Percentiles rank a stretch among this genome's conserved stretches.
phyloP scores from a whole-genome alignment of 2,888 invertebrate species.

The Melipona bicolor region DNA sequence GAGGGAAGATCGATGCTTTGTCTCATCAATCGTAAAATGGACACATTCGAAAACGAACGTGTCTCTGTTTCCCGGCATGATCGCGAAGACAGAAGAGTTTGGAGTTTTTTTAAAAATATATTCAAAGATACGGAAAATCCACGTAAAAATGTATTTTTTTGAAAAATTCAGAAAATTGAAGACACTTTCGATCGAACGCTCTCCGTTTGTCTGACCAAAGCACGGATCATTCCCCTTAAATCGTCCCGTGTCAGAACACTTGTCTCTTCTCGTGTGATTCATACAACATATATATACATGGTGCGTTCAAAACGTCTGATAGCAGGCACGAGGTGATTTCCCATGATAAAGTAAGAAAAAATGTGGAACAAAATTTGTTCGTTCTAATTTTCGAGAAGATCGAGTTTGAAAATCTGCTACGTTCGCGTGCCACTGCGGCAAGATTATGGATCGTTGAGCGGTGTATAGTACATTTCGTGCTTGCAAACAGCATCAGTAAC shows the following conservation, averaged over 20 bases:
- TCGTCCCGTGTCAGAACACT: not conserved
- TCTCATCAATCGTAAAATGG: not conserved
- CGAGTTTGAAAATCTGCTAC: too few species aligned
- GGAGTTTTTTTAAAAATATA: not conserved
- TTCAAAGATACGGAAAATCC: not conserved
- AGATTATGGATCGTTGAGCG: too few species aligned
- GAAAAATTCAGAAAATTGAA: not conserved
- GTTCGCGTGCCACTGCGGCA: too few species aligned
- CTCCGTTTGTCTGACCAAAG: not conserved
- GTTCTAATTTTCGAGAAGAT: too few species aligned
- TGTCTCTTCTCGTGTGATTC: constrained; percentile 38
- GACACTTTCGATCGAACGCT: not conserved
- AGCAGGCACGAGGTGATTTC: too few species aligned
- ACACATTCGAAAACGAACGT: not conserved
- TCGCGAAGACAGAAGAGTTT: not conserved
- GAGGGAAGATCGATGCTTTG: not conserved
- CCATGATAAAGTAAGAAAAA: too few species aligned
- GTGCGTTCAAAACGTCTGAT: too few species aligned
- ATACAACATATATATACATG: not conserved
- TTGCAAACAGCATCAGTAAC: too few species aligned
- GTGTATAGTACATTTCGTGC: too few species aligned
- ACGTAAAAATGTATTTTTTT: not conserved
- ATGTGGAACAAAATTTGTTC: too few species aligned
- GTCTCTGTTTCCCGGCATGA: constrained; percentile 1
- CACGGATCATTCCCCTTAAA: not conserved